Evolutionary conservation across 2,888 invertebrate genomes (phyloP), one percentile per base, ranked within the genome.

Genomic region (Cephalotes varians): DNA sequence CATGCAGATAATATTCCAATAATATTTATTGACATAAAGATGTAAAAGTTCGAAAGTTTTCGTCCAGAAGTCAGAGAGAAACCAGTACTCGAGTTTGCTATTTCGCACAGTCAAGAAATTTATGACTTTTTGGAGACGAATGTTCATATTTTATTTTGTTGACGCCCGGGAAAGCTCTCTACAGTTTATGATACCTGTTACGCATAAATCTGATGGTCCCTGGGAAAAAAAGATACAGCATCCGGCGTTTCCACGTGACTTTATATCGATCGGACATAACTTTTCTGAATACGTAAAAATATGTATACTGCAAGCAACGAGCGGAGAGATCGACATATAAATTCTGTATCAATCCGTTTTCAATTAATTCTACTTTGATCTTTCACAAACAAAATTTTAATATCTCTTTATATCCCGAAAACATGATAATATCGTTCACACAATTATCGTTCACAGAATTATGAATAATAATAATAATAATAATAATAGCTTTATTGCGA

Each of bases 141-240:
- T 34, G 77, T 69, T 56, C 77, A 69, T 79, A 79, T 79, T 77
- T 77, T 77, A 77, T 77, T 79, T 79, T 56, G 77, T 34, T 79
- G 77, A 79, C 56, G 44, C 69, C 34, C n/a, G 69, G 34, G 25
- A 37, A 64, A 64, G 69, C 77, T 34, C 76, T 64, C 56, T 37
- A 56, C 67, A 69, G 77, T 79, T 79, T 79, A 79, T 79, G 77
- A 9, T 77, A 77, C 56, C 77, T 79, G 69, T 79, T 79, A 79
- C 69, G 77, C 69, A 79, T 79, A 79, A 79, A 79, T 69, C 77
- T 79, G 69, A 69, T 56, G 34, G 44, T 4, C 21, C 9, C 34
- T 28, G 15, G 31, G 54, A 77, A 77, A 76, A 56, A 67, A 25
- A 40, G n/a, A n/a, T 28, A 18, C 18, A 34, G 18, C 28, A 56